Conservation (phyloP, 2,797 vertebrate species). For the Graptemys geographica region DNA sequence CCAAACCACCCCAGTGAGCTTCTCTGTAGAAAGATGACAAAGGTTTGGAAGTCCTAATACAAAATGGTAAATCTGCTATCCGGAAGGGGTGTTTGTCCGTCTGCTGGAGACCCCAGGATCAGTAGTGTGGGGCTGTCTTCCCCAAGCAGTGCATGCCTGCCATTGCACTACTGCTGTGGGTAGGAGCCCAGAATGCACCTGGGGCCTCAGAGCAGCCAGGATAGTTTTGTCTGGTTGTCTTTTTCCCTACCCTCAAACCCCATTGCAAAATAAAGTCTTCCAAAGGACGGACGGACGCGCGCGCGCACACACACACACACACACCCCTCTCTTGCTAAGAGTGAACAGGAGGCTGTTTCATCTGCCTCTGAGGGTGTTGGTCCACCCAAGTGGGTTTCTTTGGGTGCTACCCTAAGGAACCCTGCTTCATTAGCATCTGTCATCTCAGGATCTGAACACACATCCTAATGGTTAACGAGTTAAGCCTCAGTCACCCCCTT, state of each 20-base stretch:
- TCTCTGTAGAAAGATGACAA: too few species aligned
- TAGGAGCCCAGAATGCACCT: not conserved
- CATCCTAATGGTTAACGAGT: accelerated
- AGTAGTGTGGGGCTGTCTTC: not conserved
- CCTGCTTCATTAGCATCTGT: not conserved
- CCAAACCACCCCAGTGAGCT: too few species aligned
- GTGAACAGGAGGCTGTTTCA: not conserved
- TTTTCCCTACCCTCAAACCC: not conserved
- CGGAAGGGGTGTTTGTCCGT: not conserved
- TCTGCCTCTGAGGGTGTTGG: not conserved
- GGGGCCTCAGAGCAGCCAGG: too few species aligned
- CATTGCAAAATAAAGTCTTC: not conserved
- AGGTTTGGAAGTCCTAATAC: too few species aligned
- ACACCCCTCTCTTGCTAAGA: not conserved
- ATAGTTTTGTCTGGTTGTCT: not conserved
- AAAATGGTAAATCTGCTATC: not conserved
- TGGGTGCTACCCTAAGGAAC: accelerated
- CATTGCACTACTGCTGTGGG: accelerated
- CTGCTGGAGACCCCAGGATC: not conserved
- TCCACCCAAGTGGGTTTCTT: not conserved
- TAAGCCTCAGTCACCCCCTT: too few species aligned
- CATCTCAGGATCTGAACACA: accelerated
- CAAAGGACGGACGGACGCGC: not conserved
- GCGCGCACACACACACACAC: not conserved
- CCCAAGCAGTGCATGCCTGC: accelerated